Conservation (phyloP, 2,797 vertebrate species). For the Limnodromus scolopaceus region DNA sequence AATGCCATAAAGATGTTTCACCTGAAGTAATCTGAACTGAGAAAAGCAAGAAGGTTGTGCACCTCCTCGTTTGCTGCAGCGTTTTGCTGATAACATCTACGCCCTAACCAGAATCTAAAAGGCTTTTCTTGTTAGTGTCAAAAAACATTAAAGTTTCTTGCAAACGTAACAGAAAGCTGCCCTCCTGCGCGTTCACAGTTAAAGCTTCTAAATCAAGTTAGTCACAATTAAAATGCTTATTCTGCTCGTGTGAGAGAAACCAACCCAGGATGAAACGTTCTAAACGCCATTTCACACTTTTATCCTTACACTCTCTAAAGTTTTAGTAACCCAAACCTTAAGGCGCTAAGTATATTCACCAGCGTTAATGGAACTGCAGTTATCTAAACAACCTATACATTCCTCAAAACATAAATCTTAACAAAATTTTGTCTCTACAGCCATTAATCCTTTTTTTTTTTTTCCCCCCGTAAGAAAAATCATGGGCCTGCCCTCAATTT, state of each 20-base stretch:
- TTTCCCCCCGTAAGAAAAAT: neutral
- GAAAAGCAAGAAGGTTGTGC: neutral
- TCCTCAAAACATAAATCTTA: neutral
- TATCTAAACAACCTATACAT: neutral
- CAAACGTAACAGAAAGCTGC: neutral
- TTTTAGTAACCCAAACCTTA: conserved; percentile 30
- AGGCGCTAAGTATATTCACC: conserved; percentile 42
- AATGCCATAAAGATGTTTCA: neutral
- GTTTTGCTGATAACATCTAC: neutral
- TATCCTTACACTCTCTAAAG: neutral
- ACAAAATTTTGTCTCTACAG: neutral
- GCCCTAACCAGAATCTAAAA: neutral
- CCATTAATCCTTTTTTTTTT: neutral
- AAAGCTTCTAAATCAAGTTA: neutral
- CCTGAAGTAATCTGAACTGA: neutral
- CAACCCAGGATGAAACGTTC: neutral
- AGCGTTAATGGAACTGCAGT: conserved; percentile 3
- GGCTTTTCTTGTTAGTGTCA: neutral
- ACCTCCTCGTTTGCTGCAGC: neutral
- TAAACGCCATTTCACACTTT: neutral
- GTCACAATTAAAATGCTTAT: conserved; percentile 71
- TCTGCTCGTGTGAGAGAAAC: conserved; percentile 21
- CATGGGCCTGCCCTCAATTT: neutral
- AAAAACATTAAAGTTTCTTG: conserved; percentile 5
- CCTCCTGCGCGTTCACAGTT: neutral